Evolutionary conservation across 2,888 invertebrate species (phyloP).

Genomic region (Andrena flavipes): DNA sequence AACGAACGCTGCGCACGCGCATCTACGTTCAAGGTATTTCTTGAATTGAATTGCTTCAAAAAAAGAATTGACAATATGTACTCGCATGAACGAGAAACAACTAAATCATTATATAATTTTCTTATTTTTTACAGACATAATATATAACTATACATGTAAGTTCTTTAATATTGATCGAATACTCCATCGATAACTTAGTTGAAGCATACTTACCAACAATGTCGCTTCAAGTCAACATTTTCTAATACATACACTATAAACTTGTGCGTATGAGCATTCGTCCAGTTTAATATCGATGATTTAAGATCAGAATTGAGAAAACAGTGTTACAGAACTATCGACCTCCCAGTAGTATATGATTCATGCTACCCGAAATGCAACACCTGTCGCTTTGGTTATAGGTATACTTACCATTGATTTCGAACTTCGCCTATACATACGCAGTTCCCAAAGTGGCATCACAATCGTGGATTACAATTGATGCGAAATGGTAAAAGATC

Average conservation of each 20-base stretch:
- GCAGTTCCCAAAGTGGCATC: background rate
- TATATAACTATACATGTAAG: background rate
- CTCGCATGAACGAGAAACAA: background rate
- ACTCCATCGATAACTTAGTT: constrained; percentile 4
- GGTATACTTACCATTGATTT: background rate
- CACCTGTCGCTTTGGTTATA: background rate
- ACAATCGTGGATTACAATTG: background rate
- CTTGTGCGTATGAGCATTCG: background rate
- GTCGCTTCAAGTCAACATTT: background rate
- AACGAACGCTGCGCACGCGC: too few species aligned
- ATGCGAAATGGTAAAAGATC: background rate
- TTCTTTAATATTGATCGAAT: background rate
- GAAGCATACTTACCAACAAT: constrained; percentile 2
- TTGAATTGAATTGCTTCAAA: background rate
- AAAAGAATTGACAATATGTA: background rate
- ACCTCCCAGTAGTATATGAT: background rate
- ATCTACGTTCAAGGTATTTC: background rate
- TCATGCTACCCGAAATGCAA: background rate
- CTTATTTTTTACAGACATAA: background rate
- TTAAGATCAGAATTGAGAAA: background rate
- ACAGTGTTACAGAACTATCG: background rate
- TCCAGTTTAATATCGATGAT: background rate
- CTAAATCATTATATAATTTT: too few species aligned
- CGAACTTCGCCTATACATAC: background rate
- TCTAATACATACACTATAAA: background rate